These are phyloP conservation scores for Actenoides lindsayi DNA, from an alignment of 2,113 vertebrate genomes.

Conservation along the genomic window DNA sequence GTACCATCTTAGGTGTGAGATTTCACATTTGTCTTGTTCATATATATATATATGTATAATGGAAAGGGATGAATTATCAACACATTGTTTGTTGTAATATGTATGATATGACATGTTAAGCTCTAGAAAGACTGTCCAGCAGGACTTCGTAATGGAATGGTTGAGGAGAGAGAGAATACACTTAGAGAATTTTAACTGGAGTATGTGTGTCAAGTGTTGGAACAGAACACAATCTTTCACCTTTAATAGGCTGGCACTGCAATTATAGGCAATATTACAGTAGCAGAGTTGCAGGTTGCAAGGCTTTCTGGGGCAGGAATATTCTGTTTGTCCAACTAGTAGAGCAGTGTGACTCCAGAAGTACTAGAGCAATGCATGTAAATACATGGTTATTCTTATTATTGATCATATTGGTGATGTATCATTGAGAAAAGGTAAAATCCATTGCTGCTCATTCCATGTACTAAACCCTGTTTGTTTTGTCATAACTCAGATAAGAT, in stretches of 20 bases:
- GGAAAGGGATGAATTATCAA: background rate
- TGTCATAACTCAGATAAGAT: background rate
- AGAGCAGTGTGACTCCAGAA: background rate
- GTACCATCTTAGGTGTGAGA: fast-evolving
- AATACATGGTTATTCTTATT: background rate
- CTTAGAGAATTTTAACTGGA: background rate
- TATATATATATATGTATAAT: background rate
- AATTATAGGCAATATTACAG: background rate
- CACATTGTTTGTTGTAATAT: background rate
- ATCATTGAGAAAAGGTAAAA: background rate
- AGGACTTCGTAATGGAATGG: background rate
- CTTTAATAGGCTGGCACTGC: background rate
- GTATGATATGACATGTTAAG: fast-evolving
- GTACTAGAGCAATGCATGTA: background rate
- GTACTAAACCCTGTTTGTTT: background rate
- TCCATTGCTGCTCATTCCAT: background rate
- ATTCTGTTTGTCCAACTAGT: background rate
- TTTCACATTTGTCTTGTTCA: background rate
- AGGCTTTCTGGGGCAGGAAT: background rate
- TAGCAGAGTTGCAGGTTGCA: background rate
- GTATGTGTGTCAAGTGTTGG: background rate
- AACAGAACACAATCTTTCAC: background rate
- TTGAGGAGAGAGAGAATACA: background rate
- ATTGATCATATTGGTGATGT: background rate
- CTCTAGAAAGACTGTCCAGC: background rate